A percentile compares a stretch with the other conserved stretches of the same genome.
phyloP scores from a whole-genome alignment of 1,140 invertebrate genomes.

The Harlomillsia oculata region DNA sequence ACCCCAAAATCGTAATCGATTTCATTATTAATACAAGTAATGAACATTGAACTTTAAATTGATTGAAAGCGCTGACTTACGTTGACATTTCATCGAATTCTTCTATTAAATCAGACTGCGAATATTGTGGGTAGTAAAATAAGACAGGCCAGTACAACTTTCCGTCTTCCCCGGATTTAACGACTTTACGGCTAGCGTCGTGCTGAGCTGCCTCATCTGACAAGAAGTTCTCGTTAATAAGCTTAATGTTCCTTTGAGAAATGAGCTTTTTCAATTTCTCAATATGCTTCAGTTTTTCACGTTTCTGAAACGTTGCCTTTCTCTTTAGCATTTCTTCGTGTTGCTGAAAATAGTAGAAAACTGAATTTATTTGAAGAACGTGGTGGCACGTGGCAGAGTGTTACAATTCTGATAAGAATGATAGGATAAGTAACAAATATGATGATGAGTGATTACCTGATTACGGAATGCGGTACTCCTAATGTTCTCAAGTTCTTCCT shows the following conservation, averaged over 20 bases:
- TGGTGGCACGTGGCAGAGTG: no score
- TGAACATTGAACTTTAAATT: constrained; percentile 24
- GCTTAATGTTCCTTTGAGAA: constrained; percentile 15
- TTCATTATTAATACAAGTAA: constrained; percentile 41
- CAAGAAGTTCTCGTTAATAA: no score
- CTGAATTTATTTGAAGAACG: neutral
- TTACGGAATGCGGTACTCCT: constrained; percentile 11
- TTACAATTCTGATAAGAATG: neutral
- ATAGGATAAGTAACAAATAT: neutral
- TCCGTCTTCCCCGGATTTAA: constrained; percentile 10
- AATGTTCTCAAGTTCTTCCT: constrained; percentile 12
- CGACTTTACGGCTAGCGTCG: no score
- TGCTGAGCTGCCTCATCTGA: no score
- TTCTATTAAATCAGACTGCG: constrained; percentile 25
- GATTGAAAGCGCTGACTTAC: constrained; percentile 42
- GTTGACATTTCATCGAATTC: constrained; percentile 57
- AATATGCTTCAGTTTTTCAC: neutral
- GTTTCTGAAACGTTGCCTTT: constrained; percentile 3
- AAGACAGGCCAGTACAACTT: constrained; percentile 25
- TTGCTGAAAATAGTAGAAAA: constrained; percentile 5
- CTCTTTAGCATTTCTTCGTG: neutral
- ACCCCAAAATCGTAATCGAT: constrained; percentile 40
- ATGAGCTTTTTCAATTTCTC: constrained; percentile 8
- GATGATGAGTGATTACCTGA: constrained; percentile 1
- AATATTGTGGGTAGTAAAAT: constrained; percentile 27